Percentiles rank a stretch among this genome's conserved stretches.
Conservation (phyloP, 2,888 invertebrate species). For the Ceramica pisi region DNA sequence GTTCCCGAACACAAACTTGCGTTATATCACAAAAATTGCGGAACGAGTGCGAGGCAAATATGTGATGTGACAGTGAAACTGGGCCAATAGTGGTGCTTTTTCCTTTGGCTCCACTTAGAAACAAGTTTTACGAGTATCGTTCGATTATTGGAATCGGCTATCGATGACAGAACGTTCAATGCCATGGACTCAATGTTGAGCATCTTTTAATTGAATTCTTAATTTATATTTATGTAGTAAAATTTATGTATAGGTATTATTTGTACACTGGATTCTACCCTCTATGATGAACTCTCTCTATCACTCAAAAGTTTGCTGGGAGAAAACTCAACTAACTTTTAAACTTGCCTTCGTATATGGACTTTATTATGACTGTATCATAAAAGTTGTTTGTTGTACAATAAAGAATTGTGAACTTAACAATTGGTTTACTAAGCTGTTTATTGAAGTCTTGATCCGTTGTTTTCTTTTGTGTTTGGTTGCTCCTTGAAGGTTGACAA, state of each 20-base stretch:
- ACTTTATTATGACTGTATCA: too few relatives aligned
- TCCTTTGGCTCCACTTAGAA: conserved; percentile 67
- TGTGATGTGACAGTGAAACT: conserved; percentile 65
- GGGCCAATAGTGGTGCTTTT: conserved; percentile 69
- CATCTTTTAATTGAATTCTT: conserved; percentile 50
- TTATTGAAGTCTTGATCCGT: conserved; percentile 21
- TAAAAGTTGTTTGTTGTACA: too few relatives aligned
- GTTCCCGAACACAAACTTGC: conserved; percentile 14
- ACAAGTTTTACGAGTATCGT: conserved; percentile 70
- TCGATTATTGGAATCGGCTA: conserved; percentile 69
- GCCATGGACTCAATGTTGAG: conserved; percentile 44
- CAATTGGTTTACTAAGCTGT: conserved; percentile 24
- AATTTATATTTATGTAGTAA: too few relatives aligned
- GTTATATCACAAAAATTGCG: conserved; percentile 28
- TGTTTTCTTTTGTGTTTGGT: conserved; percentile 5
- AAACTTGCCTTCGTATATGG: too few relatives aligned
- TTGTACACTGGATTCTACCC: too few relatives aligned
- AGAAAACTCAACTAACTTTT: too few relatives aligned
- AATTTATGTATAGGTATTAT: too few relatives aligned
- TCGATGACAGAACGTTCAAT: conserved; percentile 62
- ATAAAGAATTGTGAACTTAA: too few relatives aligned
- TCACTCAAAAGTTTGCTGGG: too few relatives aligned
- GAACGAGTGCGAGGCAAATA: conserved; percentile 39
- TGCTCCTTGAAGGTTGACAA: background rate
- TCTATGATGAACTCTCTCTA: too few relatives aligned